Percentiles rank a stretch among this genome's conserved stretches.
Conservation (phyloP, 2,888 invertebrate species). For the Sisyra nigra region DNA sequence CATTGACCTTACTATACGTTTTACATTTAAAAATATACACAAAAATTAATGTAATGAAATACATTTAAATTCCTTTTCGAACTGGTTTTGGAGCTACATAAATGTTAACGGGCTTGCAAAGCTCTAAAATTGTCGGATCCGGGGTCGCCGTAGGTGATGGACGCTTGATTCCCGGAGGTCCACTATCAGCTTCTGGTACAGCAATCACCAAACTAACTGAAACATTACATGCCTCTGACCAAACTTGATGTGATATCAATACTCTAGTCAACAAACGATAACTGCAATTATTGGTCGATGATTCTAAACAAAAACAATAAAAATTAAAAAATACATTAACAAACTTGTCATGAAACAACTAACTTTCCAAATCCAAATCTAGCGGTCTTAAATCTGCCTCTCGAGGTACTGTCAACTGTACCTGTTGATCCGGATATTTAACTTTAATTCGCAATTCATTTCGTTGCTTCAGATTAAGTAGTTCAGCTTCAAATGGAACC, state of each 20-base stretch:
- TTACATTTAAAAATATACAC: too few relatives aligned
- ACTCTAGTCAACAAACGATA: conserved; percentile 71
- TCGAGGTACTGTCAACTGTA: conserved; percentile 68
- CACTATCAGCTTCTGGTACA: conserved; percentile 39
- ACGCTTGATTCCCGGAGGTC: conserved; percentile 17
- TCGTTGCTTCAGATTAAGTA: conserved; percentile 61
- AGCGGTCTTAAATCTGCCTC: conserved; percentile 59
- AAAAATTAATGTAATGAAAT: too few relatives aligned
- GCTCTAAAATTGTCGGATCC: conserved; percentile 48
- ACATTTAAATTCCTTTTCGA: conserved; percentile 52
- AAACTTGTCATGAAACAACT: too few relatives aligned
- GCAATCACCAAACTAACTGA: conserved; percentile 73
- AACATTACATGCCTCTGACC: conserved; percentile 83
- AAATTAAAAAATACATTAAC: not conserved
- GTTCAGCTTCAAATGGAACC: conserved; percentile 73
- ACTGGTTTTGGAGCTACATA: conserved; percentile 80
- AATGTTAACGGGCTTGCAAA: conserved; percentile 75
- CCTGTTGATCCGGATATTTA: conserved; percentile 81
- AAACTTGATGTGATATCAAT: conserved; percentile 77
- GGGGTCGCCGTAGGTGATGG: conserved; percentile 26
- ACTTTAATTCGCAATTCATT: conserved; percentile 65
- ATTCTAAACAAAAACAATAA: conserved; percentile 23
- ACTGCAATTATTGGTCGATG: conserved; percentile 30
- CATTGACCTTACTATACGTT: too few relatives aligned
- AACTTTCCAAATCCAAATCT: conserved; percentile 28